Conservation (phyloP, 2,888 invertebrate species). For the Myopa tessellatipennis region DNA sequence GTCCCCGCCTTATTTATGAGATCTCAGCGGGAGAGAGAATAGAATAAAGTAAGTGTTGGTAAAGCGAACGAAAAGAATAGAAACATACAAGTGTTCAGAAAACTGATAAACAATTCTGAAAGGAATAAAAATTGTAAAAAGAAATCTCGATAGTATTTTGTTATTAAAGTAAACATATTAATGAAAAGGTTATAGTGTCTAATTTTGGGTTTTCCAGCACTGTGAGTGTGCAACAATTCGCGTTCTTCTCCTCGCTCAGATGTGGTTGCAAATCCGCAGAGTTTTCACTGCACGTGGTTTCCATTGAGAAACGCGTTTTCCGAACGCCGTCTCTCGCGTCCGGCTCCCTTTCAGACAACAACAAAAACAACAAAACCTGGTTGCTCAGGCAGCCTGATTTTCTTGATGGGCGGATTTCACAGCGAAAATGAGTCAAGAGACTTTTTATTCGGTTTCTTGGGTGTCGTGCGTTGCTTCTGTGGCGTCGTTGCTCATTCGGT, state of each 20-base stretch:
- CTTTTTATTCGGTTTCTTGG: conserved; percentile 32
- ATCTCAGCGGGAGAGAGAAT: neutral
- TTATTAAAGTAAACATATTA: too few species aligned
- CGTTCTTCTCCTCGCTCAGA: neutral
- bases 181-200: too few species aligned
- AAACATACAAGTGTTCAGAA: too few species aligned
- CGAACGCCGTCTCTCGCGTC: neutral
- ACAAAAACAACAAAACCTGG: neutral
- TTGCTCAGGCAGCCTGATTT: neutral
- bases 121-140: too few species aligned
- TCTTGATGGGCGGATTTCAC: conserved; percentile 63
- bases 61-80: conserved; percentile 31
- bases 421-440: conserved; percentile 49
- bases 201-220: conserved; percentile 9
- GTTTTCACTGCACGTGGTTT: conserved; percentile 53
- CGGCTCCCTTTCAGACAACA: neutral
- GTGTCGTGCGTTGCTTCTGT: neutral
- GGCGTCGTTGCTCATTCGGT: neutral
- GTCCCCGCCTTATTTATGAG: conserved; percentile 61
- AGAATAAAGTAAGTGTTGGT: conserved; percentile 49
- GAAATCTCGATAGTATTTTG: too few species aligned
- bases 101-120: neutral
- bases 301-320: conserved; percentile 33
- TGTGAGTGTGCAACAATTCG: neutral
- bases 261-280: neutral